These are phyloP conservation scores for Drosophila hydei DNA, from an alignment of 1,140 invertebrate genomes.

Conservation along the genomic window DNA sequence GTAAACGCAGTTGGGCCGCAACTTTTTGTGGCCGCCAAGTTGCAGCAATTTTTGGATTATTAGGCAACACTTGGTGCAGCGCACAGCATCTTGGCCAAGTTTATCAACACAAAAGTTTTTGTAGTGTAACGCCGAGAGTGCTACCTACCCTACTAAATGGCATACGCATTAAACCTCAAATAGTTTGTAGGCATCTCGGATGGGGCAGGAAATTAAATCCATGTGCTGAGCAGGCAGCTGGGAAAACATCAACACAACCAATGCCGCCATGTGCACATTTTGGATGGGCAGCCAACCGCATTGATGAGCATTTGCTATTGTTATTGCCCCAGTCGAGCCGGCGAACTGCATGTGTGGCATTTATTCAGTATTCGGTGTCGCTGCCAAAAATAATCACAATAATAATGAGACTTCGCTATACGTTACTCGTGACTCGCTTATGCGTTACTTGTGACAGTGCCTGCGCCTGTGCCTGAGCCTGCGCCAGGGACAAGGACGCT, in stretches of 20 bases:
- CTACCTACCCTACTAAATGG: constrained; percentile 6
- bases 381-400: constrained; percentile 27
- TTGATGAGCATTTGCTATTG: constrained; percentile 63
- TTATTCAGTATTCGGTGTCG: constrained; percentile 11
- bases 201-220: constrained; percentile 74
- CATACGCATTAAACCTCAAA: constrained; percentile 53
- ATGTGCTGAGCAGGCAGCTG: constrained; percentile 42
- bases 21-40: constrained; percentile 68
- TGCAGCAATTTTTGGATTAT: constrained; percentile 58
- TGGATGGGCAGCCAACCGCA: constrained; percentile 50
- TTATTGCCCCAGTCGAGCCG: constrained; percentile 22
- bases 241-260: constrained; percentile 33
- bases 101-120: constrained; percentile 55
- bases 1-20: constrained; percentile 38
- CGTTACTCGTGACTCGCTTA: background rate
- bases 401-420: constrained; percentile 40
- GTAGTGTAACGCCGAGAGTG: constrained; percentile 46
- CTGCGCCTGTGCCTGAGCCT: background rate
- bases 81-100: constrained; percentile 43
- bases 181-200: constrained; percentile 34
- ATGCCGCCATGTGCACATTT: constrained; percentile 40
- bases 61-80: constrained; percentile 75
- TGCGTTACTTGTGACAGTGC: background rate
- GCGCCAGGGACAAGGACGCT: constrained; percentile 21
- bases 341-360: background rate